A percentile compares a stretch with the other conserved stretches of the same genome.
Evolutionary conservation across 2,113 vertebrate genomes (phyloP).

Genomic region (Perccottus glenii): DNA sequence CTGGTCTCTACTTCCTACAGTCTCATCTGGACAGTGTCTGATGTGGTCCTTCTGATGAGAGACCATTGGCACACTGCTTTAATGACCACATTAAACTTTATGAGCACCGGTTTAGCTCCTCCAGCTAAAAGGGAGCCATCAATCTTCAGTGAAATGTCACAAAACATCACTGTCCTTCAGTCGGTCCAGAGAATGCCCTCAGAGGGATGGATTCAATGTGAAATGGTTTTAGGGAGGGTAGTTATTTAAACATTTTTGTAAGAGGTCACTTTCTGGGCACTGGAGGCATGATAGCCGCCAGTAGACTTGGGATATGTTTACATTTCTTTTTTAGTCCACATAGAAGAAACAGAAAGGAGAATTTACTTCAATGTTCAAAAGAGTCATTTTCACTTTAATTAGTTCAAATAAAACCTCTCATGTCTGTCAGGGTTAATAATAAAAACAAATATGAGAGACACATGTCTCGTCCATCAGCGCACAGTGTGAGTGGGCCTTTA

Average conservation of each 20-base stretch:
- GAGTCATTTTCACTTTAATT: too few relatives aligned
- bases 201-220: background rate
- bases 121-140: constrained; percentile 37
- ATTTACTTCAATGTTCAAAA: too few relatives aligned
- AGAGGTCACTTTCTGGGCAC: background rate
- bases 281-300: too few relatives aligned
- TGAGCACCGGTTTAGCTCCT: constrained; percentile 43
- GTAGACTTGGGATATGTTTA: too few relatives aligned
- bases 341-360: too few relatives aligned
- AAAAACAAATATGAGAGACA: too few relatives aligned
- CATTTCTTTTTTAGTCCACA: too few relatives aligned
- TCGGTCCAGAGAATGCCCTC: constrained; percentile 8
- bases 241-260: background rate
- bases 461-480: too few relatives aligned
- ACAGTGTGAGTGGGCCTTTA: too few relatives aligned
- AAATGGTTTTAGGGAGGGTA: background rate
- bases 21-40: background rate
- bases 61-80: constrained; percentile 29
- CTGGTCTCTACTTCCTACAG: background rate
- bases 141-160: constrained; percentile 40
- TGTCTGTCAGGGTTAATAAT: too few relatives aligned
- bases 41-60: constrained; percentile 44
- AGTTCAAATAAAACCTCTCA: too few relatives aligned
- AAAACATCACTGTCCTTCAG: constrained; percentile 54
- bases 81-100: constrained; percentile 64